Evolutionary conservation across 1,140 invertebrate species (phyloP), one percentile per base, ranked within the genome.

Genomic region (Dysdera silvatica): DNA sequence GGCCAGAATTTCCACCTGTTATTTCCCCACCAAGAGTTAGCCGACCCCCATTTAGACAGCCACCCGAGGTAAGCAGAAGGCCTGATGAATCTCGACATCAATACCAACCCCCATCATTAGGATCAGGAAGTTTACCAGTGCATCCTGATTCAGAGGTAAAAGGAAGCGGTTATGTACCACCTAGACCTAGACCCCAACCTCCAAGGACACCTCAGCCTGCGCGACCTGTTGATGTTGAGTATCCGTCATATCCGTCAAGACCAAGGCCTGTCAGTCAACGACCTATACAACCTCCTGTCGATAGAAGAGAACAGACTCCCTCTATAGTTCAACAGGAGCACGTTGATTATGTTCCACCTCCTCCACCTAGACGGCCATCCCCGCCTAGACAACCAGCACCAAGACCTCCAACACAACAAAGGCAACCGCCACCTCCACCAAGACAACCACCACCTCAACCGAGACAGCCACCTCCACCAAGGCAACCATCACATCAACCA

Each of bases 141-240:
- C 61, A 63, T 40, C 61, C 61, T 33, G 61, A 63, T 49, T n/a
- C 52, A 20, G 18, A 63, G 31, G 18, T 63, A 16, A 63, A 63
- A 49, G 61, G 61, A 20, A 49, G 41, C 41, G 24, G 20, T 16
- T 52, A 32, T 31, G 31, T 18, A 16, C 52, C 52, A 40, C 52
- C 37, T 16, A 32, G 26, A 40, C 20, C 33, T 24, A 18, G 41
- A n/a, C 55, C 55, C 35, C 53, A 41, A 16, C 53, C 41, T 5
- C 56, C 56, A 23, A 31, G 60, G 28, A 23, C 28, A 12, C 60
- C 51, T 3, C 60, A 61, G 48, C 60, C 60, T 2, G 48, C 51
- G 14, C 58, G 49, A 5, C 58, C 58, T n/a, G 58, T 61, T n/a
- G 58, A 35, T n/a, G n/a, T 28, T 32, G 58, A 20, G n/a, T 61